Evolutionary conservation across 2,888 invertebrate genomes (phyloP).

Genomic region (Onthophagus sagittarius): DNA sequence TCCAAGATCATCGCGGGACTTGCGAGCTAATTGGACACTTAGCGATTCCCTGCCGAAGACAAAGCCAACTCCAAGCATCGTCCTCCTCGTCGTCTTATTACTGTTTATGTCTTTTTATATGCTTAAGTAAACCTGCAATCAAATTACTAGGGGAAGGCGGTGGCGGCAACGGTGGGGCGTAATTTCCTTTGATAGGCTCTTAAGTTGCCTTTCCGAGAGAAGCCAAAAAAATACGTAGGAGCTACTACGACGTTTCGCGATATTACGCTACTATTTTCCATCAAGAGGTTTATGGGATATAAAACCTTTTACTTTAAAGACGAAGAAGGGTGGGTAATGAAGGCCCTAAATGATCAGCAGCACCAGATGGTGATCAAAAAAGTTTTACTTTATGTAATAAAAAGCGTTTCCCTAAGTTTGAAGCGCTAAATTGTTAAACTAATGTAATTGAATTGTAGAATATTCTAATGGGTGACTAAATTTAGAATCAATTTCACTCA

Average conservation of each 20-base stretch:
- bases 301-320: conserved; percentile 7
- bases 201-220: neutral
- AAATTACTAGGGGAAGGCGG: neutral
- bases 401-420: too few species aligned
- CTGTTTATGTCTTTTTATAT: conserved; percentile 12
- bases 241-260: neutral
- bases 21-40: conserved; percentile 3
- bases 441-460: neutral
- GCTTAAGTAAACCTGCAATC: conserved; percentile 1
- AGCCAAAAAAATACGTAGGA: neutral
- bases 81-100: conserved; percentile 6
- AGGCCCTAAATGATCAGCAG: neutral
- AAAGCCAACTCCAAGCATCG: neutral
- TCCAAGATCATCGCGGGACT: neutral
- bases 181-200: conserved; percentile 7
- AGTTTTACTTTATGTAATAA: neutral
- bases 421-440: neutral
- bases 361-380: neutral
- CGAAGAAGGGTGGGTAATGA: neutral
- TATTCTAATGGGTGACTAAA: neutral
- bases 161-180: neutral
- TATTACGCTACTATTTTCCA: conserved; percentile 2
- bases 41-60: neutral
- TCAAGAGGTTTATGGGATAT: conserved; percentile 5
- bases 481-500: neutral